Base-by-base conservation (phyloP, 2,888 invertebrate species). In the Patella ulyssiponensis region DNA sequence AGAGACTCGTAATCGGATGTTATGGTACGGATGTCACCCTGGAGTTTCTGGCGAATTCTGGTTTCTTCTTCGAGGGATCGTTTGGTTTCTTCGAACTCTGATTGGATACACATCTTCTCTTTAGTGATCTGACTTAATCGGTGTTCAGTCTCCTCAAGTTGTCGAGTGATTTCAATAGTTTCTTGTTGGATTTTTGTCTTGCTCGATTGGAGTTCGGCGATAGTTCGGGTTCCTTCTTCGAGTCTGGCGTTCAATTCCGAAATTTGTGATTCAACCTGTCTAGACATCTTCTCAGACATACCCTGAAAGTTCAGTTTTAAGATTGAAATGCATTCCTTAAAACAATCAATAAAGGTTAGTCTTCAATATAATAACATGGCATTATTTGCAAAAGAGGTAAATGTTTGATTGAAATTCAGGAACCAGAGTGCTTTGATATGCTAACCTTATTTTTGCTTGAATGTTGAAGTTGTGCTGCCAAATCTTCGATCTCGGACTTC, bases 1-100 rank as follows among this genome's bases (percentile, higher is more conserved):
- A 98, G 95, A 94, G 97, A 97, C 94, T 99, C 99, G 93, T 98
- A 94, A 93, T 99, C 99, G 94, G 98, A 97, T 93, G 98, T 97
- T 93, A 98, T 94, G 94, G 98, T 99, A 93, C 98, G 97, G 96
- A 97, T 97, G 94, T 98, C 98, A 93, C 86, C 85, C 85, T 88
- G 88, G 71, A 87, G 81, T 81, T 89, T 89, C 75, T 80, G 54
- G 17, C 76, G 75, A 23, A 92, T 91, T 72, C 93, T 90, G 83
- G 90, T 94, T 93, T 99, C 99, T 92, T 99, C 98, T 93, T 99
- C 99, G 92, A 98, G 96, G 92, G 96, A 94, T 92, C 98, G 95
- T 94, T 97, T 98, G 93, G 97, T 96, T 93, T 99, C 99, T 92
- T 99, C 99, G 90, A 99, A 94, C 93, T 98, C 98, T 80, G 97